phyloP scores from a whole-genome alignment of 2,113 vertebrate genomes.

The Phoenicopterus ruber region DNA sequence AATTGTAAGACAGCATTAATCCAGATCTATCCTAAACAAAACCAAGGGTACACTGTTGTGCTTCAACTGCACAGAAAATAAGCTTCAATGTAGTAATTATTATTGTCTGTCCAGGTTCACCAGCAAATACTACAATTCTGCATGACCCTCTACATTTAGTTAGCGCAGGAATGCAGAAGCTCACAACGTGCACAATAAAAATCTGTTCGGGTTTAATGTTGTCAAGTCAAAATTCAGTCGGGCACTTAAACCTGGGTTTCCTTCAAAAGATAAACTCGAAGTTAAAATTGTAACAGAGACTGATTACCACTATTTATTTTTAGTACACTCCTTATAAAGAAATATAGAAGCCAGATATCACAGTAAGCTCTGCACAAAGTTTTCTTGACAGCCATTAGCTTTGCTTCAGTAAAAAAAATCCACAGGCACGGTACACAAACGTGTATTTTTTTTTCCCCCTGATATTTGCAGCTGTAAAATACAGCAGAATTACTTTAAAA shows the following conservation, averaged over 20 bases:
- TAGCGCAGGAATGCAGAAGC: neutral
- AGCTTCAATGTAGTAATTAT: neutral
- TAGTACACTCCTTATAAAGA: neutral
- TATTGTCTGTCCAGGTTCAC: neutral
- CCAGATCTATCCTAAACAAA: constrained; percentile 34
- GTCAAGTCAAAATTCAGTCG: neutral
- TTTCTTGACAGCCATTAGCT: neutral
- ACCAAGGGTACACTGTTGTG: constrained; percentile 12
- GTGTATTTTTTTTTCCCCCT: neutral
- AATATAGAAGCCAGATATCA: neutral
- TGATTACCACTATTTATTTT: neutral
- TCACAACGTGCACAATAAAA: neutral
- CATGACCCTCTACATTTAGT: neutral
- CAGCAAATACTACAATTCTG: neutral
- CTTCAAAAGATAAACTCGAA: neutral
- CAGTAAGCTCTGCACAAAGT: neutral
- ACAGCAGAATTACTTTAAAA: neutral
- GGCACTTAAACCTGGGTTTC: neutral
- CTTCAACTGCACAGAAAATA: constrained; percentile 2
- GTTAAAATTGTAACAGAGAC: neutral
- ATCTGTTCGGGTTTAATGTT: neutral
- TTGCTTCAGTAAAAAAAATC: neutral
- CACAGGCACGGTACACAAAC: neutral
- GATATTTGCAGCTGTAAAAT: neutral
- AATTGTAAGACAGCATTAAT: constrained; percentile 54